phyloP scores from a whole-genome alignment of 2,113 vertebrate genomes.

The Dicaeum eximium region DNA sequence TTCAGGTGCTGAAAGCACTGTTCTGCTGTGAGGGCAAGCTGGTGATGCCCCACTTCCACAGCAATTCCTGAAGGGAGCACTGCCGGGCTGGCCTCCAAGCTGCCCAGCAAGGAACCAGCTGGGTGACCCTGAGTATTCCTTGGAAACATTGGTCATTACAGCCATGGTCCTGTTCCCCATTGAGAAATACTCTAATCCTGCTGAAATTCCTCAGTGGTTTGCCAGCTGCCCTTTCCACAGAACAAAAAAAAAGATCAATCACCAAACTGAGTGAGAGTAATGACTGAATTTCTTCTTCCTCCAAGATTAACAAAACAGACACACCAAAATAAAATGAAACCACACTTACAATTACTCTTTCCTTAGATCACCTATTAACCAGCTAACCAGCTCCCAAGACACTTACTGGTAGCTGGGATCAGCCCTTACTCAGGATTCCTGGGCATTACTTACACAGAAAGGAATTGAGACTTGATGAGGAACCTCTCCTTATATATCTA shows the following conservation, averaged over 20 bases:
- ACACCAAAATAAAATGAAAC: background rate
- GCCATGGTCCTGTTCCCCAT: background rate
- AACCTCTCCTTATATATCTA: conserved; percentile 22
- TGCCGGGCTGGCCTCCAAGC: background rate
- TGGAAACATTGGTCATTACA: background rate
- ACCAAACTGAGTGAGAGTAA: background rate
- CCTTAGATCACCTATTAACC: background rate
- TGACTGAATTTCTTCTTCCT: background rate
- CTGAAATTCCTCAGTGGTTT: background rate
- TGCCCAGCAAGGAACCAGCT: background rate
- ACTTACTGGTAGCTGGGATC: background rate
- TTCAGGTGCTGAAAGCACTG: background rate
- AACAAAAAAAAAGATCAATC: background rate
- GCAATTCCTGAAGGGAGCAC: background rate
- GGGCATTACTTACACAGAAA: conserved; percentile 25
- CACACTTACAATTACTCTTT: background rate
- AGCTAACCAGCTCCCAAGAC: background rate
- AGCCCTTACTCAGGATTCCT: background rate
- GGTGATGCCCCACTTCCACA: background rate
- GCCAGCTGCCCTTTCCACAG: background rate
- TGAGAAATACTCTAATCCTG: background rate
- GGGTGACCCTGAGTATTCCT: background rate
- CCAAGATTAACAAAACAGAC: conserved; percentile 10
- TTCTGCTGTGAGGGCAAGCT: background rate
- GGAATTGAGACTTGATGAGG: background rate